Conservation (phyloP, 1,140 invertebrate genomes). For the Drosophila arawakana region DNA sequence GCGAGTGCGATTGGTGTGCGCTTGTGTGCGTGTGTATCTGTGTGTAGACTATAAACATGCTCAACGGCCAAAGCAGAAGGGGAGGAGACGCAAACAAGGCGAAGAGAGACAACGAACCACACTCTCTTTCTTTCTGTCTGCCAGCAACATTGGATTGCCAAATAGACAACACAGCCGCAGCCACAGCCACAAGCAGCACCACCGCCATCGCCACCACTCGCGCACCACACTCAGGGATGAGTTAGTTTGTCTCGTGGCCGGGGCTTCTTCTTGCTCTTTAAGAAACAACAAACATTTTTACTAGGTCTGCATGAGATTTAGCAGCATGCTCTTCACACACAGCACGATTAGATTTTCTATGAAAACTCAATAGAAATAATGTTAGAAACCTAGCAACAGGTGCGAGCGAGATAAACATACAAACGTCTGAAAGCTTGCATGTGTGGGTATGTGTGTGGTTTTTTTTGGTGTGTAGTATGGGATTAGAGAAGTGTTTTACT, state of each 20-base stretch:
- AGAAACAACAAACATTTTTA: slow-evolving; percentile 84
- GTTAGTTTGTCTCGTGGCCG: slow-evolving; percentile 31
- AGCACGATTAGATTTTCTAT: slow-evolving; percentile 79
- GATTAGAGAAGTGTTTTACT: slow-evolving; percentile 51
- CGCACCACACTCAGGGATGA: slow-evolving; percentile 1
- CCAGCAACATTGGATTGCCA: slow-evolving; percentile 66
- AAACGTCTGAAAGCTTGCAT: background rate
- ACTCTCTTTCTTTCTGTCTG: too few species aligned
- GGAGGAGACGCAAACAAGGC: background rate
- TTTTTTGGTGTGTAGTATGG: slow-evolving; percentile 10
- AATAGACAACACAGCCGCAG: slow-evolving; percentile 5
- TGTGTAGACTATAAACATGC: slow-evolving; percentile 12
- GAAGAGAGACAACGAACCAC: slow-evolving; percentile 1
- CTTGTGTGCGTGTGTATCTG: slow-evolving; percentile 39
- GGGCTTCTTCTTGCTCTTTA: slow-evolving; percentile 83
- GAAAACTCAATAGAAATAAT: slow-evolving; percentile 81
- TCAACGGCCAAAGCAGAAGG: background rate
- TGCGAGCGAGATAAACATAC: slow-evolving; percentile 67
- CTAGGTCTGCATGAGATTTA: slow-evolving; percentile 79
- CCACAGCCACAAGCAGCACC: slow-evolving; percentile 4
- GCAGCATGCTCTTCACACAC: slow-evolving; percentile 58
- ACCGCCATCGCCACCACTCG: slow-evolving; percentile 7
- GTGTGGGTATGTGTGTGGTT: slow-evolving; percentile 5
- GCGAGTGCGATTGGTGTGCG: slow-evolving; percentile 42
- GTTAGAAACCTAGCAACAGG: slow-evolving; percentile 69